Conservation (phyloP, 2,888 invertebrate genomes). For the Neuroscelio doddi region DNA sequence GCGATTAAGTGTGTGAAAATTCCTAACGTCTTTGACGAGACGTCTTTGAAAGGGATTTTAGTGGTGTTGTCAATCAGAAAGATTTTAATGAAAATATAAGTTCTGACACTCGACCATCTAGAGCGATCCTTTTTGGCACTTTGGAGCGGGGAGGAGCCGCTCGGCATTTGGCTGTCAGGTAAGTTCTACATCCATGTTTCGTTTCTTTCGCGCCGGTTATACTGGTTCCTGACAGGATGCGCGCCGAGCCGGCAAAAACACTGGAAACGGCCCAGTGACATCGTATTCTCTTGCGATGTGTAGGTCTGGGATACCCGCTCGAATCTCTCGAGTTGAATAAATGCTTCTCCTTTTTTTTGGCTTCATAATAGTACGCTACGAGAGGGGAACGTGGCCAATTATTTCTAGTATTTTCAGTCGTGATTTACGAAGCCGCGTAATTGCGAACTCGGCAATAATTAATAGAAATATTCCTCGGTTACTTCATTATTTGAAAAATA, state of each 20-base stretch:
- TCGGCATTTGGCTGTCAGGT: conserved; percentile 27
- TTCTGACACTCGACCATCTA: neutral
- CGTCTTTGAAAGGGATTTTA: neutral
- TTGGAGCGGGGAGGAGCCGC: conserved; percentile 7
- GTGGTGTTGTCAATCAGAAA: conserved; percentile 6
- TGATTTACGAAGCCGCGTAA: conserved; percentile 26
- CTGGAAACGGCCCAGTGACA: conserved; percentile 35
- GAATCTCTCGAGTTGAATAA: conserved; percentile 18
- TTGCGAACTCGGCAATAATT: conserved; percentile 17
- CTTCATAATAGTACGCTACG: conserved; percentile 14
- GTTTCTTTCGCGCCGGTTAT: conserved; percentile 37
- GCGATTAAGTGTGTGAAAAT: neutral
- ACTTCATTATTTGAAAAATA: no score
- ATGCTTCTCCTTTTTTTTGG: conserved; percentile 21
- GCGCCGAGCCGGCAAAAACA: conserved; percentile 35
- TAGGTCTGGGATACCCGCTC: neutral
- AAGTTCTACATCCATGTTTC: conserved; percentile 28
- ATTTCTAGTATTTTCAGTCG: conserved; percentile 20
- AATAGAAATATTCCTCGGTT: no score
- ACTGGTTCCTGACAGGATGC: conserved; percentile 39
- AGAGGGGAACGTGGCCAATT: conserved; percentile 25
- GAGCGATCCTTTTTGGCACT: neutral
- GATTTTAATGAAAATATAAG: neutral
- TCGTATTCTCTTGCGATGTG: conserved; percentile 18
- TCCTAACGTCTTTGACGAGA: neutral